Percentiles rank a stretch among this genome's conserved stretches.
Conservation (phyloP, 2,113 vertebrate genomes). For the Caracal caracal region DNA sequence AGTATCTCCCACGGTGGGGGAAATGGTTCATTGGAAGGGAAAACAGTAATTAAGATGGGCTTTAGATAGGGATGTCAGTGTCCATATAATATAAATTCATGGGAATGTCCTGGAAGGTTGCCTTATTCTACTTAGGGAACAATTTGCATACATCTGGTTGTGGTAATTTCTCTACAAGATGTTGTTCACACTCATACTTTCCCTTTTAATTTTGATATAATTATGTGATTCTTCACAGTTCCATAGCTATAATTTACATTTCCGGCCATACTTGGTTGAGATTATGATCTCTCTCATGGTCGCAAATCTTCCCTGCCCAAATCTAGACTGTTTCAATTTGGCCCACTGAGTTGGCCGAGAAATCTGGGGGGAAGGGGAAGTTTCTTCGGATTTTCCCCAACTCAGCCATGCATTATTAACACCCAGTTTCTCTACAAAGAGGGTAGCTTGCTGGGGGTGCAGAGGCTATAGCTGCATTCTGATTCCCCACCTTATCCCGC, state of each 20-base stretch:
- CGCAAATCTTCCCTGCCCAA: neutral
- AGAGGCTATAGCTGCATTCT: neutral
- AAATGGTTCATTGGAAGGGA: conserved; percentile 1
- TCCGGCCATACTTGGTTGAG: neutral
- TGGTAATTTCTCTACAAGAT: neutral
- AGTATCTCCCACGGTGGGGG: neutral
- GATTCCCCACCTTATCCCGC: neutral
- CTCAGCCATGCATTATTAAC: neutral
- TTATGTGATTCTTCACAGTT: neutral
- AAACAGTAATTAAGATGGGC: conserved; percentile 43
- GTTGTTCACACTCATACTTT: neutral
- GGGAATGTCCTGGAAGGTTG: neutral
- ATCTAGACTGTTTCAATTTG: neutral
- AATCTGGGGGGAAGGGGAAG: neutral
- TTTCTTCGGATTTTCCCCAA: neutral
- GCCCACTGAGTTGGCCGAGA: neutral
- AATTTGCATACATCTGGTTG: neutral
- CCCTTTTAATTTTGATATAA: neutral
- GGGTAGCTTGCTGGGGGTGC: neutral
- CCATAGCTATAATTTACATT: neutral
- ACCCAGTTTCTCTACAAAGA: neutral
- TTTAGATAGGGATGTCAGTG: neutral
- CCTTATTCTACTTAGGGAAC: neutral
- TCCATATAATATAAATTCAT: neutral
- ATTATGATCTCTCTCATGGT: neutral